A percentile compares a stretch with the other conserved stretches of the same genome.
Conservation (phyloP, 2,113 vertebrate genomes). For the Lethenteron camtschaticum region DNA sequence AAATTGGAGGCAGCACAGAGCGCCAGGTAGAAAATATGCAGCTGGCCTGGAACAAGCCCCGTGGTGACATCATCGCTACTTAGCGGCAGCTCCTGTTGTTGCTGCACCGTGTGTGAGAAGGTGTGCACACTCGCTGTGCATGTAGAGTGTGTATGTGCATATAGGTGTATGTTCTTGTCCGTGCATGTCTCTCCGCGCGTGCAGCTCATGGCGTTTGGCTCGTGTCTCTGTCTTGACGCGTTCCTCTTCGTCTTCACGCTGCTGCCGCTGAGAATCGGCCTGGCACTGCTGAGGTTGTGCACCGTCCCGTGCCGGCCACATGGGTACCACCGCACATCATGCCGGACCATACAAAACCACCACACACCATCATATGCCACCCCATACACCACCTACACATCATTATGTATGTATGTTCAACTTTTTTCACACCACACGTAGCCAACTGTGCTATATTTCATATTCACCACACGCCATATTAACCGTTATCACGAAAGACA, state of each 20-base stretch:
- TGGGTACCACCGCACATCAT: too few relatives aligned
- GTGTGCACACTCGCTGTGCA: constrained; percentile 7
- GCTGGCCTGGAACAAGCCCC: not conserved
- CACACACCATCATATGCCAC: too few relatives aligned
- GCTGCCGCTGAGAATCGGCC: constrained; percentile 55
- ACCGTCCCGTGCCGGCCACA: constrained; percentile 51
- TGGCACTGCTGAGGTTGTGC: constrained; percentile 57
- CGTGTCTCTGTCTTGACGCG: constrained; percentile 83
- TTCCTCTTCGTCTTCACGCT: constrained; percentile 93
- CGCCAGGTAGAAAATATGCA: not conserved
- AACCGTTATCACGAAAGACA: too few relatives aligned
- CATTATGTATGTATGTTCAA: too few relatives aligned
- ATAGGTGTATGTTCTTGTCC: not conserved
- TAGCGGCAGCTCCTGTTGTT: not conserved
- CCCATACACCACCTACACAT: too few relatives aligned
- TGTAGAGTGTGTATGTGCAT: not conserved
- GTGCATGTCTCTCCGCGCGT: constrained; percentile 18
- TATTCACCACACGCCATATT: too few relatives aligned
- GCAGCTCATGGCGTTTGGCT: constrained; percentile 84
- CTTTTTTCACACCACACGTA: too few relatives aligned
- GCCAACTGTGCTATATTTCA: too few relatives aligned
- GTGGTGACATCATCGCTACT: too few relatives aligned
- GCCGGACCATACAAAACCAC: too few relatives aligned
- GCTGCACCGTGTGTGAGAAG: too few relatives aligned
- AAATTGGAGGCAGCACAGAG: too few relatives aligned